phyloP scores from a whole-genome alignment of 2,888 invertebrate species.

The Andrena trimmerana region DNA sequence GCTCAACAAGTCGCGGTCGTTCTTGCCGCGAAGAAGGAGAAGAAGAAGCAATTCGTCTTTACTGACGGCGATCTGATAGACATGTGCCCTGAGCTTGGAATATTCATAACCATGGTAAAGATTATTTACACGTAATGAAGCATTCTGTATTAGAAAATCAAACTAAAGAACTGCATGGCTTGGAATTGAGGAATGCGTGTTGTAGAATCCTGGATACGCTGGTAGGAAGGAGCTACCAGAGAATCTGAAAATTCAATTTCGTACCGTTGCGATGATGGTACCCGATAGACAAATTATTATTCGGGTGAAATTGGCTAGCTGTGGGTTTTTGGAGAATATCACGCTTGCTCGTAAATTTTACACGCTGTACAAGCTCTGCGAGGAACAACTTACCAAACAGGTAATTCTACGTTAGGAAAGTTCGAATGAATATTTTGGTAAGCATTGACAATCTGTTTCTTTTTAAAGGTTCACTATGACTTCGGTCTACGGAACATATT shows the following conservation, averaged over 20 bases:
- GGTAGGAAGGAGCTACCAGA: slow-evolving; percentile 98
- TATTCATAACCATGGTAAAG: slow-evolving; percentile 97
- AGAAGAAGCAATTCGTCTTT: slow-evolving; percentile 95
- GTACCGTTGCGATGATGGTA: slow-evolving; percentile 99
- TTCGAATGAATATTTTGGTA: background rate
- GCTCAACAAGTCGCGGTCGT: slow-evolving; percentile 99
- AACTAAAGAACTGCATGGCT: background rate
- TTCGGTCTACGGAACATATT: slow-evolving; percentile 98
- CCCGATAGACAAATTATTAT: slow-evolving; percentile 99
- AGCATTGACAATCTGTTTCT: slow-evolving; percentile 7
- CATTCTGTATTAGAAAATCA: no score
- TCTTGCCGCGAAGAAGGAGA: slow-evolving; percentile 96
- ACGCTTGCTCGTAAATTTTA: slow-evolving; percentile 98
- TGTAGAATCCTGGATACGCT: slow-evolving; percentile 98
- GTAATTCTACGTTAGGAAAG: slow-evolving; percentile 82
- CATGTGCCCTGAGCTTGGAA: slow-evolving; percentile 98
- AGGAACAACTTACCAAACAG: slow-evolving; percentile 98
- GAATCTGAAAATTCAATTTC: slow-evolving; percentile 98
- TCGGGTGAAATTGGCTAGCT: slow-evolving; percentile 97
- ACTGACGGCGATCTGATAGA: slow-evolving; percentile 97
- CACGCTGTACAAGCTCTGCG: slow-evolving; percentile 97
- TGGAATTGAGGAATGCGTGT: background rate
- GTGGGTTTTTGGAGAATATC: slow-evolving; percentile 98
- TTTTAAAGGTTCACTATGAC: slow-evolving; percentile 95
- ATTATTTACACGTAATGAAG: background rate